Evolutionary conservation across 2,113 vertebrate species (phyloP).

Genomic region (Pollachius pollachius): DNA sequence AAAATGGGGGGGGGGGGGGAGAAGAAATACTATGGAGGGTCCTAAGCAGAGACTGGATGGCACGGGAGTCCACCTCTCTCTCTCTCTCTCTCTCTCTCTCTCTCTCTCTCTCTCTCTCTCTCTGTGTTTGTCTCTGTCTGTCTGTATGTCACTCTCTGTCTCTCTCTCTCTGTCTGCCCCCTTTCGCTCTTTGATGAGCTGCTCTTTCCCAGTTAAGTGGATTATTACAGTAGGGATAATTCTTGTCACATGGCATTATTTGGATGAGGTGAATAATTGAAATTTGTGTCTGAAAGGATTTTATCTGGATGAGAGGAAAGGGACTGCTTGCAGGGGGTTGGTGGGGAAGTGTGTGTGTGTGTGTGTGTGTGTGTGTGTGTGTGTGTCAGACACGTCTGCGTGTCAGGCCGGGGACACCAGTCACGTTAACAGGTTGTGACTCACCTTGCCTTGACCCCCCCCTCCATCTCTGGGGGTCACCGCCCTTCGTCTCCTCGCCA

Average conservation of each 20-base stretch:
- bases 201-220: constrained; percentile 84
- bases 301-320: constrained; percentile 80
- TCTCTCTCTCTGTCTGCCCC: constrained; percentile 57
- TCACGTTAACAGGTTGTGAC: constrained; percentile 79
- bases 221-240: constrained; percentile 85
- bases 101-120: constrained; percentile 48
- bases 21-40: constrained; percentile 68
- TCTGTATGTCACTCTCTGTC: too few relatives aligned
- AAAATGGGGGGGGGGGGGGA: constrained; percentile 55
- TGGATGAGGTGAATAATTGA: constrained; percentile 87
- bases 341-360: constrained; percentile 64
- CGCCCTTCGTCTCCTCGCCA: constrained; percentile 40
- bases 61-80: constrained; percentile 45
- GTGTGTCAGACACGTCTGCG: constrained; percentile 54
- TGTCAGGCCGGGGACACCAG: constrained; percentile 72
- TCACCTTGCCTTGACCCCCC: constrained; percentile 69
- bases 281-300: constrained; percentile 86
- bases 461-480: constrained; percentile 46
- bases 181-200: constrained; percentile 78
- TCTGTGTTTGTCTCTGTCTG: too few relatives aligned
- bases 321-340: constrained; percentile 62
- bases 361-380: constrained; percentile 28
- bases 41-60: constrained; percentile 67
- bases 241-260: constrained; percentile 86
- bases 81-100: constrained; percentile 39